Evolutionary conservation across 2,113 vertebrate species (phyloP), one percentile per base, ranked within the genome.

Genomic region (Sardina pilchardus): DNA sequence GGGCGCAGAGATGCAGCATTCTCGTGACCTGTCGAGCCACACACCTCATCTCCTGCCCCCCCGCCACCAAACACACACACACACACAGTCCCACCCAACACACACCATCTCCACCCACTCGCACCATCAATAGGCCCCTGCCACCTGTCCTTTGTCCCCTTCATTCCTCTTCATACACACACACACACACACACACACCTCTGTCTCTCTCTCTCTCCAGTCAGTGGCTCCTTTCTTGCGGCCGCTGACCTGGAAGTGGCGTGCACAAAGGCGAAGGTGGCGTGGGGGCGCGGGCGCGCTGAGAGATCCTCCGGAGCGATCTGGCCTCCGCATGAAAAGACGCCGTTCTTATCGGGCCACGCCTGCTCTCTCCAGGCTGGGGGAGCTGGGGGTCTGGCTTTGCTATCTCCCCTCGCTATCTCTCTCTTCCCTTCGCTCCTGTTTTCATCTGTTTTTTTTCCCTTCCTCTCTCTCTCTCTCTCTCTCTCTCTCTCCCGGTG

Each of bases 121-220:
- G 78, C 89, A 87, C 24, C 85, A 93, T 89, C 91, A 91, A 83
- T 53, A 85, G 91, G 88, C 90, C 81, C 83, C 81, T 81, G 45
- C 89, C 86, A 89, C 90, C 90, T 90, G 88, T 71, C 88, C 85
- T 71, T 30, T 24, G 59, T 75, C 85, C 82, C 43, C 34, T 48
- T 71, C 59, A 63, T 24, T 24, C 21, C 34, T 75, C 36, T 83
- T 82, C 48, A 85, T 43, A 34, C n/a, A 21, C 85, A 81, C 83
- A 21, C 87, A 86, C 82, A 85, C 56, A 56, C 53, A 47, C 84
- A 53, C 85, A 85, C 48, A 85, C 47, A 50, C 36, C 12, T 81
- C 42, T 63, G 1, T 84, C 83, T 78, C 84, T 56, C 9, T 47
- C 67, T 67, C 24, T 34, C 21, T 8, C 19, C 47, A 82, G 81